Base-by-base conservation (phyloP, 2,888 invertebrate species). In the Rosalia funebris region DNA sequence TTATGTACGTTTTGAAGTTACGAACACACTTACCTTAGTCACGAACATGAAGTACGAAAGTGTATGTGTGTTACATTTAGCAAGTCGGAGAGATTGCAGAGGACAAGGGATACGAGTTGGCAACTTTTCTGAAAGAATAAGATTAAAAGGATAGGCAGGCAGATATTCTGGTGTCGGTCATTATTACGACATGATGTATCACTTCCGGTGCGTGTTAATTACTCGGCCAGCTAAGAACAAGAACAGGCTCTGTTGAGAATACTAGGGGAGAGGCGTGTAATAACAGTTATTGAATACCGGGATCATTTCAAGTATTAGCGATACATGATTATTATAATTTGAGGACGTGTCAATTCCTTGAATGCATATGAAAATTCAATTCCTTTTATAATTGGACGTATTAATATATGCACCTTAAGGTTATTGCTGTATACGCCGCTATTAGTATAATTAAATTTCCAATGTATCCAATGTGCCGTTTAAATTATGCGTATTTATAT, bases 151-250 rank as follows among this genome's bases (percentile, higher is more conserved):
- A 67, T 59, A 62, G 60, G 57, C 63, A 66, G 48, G 60, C 62
- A 71, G 75, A 78, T 78, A 79, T 80, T 79, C 78, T 77, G 74
- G 77, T 77, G 79, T 77, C 78, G 80, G 80, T 80, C 80, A 80
- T 80, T 80, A 80, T 81, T 80, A 79, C 78, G 74, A 75, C 79
- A 79, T 81, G 81, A 81, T 79, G 74, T 79, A 81, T 81, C 79
- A 77, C 78, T 81, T 81, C 81, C 81, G 79, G 80, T 78, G 78
- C 73, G 75, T 74, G 77, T 79, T 80, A 80, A 80, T 80, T 80
- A 77, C 78, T 76, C 72, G 74, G 69, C 75, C 75, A 71, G 75
- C 72, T 61, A 63, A 74, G 76, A 76, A 77, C 77, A 77, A 75
- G 73, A 71, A 71, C 72, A 56, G 66, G 67, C 69, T 70, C 72